These are phyloP conservation scores for Lepidiolamprologus cunningtoni DNA, from an alignment of 2,113 vertebrate genomes.

Conservation along the genomic window DNA sequence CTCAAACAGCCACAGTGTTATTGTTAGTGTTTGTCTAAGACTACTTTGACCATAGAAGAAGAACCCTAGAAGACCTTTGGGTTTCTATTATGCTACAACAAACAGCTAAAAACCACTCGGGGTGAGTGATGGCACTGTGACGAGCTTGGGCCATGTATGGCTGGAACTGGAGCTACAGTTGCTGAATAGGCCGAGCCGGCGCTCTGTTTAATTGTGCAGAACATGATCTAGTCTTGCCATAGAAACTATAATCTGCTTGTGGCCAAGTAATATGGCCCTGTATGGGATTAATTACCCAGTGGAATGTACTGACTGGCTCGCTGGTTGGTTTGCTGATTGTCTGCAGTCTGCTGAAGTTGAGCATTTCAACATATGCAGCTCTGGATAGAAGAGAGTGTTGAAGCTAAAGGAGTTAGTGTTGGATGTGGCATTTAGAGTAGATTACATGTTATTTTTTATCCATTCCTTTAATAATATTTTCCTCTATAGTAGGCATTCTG, in stretches of 20 bases:
- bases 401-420: neutral
- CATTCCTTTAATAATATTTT: neutral
- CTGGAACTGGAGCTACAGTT: neutral
- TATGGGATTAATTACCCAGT: conserved; percentile 28
- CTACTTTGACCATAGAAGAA: neutral
- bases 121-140: neutral
- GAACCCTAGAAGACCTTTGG: neutral
- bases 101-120: neutral
- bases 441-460: neutral
- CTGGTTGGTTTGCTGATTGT: neutral
- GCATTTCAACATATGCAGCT: neutral
- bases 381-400: neutral
- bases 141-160: neutral
- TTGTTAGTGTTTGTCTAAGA: neutral
- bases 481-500: neutral
- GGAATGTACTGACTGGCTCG: conserved; percentile 30
- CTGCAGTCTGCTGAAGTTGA: neutral
- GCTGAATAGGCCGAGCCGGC: neutral
- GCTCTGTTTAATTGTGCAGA: conserved; percentile 30
- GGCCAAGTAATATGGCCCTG: conserved; percentile 24
- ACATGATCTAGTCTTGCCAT: conserved; percentile 23
- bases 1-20: neutral
- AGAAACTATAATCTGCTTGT: conserved; percentile 32
- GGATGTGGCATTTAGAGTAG: neutral
- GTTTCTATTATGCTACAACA: neutral